These are phyloP conservation scores for Procavia capensis DNA, from an alignment of 2,113 vertebrate species.

Conservation along the genomic window DNA sequence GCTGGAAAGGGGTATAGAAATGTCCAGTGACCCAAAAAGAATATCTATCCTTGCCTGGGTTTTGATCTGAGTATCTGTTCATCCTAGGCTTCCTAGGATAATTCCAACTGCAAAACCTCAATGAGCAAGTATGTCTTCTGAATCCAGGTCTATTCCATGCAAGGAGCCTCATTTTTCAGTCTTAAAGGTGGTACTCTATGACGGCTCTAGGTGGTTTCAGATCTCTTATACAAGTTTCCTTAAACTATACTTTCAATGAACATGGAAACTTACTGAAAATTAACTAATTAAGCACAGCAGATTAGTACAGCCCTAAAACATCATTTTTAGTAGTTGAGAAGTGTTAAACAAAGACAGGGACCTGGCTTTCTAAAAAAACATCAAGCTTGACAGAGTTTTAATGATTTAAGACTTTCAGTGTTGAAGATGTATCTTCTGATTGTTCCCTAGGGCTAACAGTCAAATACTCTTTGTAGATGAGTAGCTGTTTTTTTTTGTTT, in stretches of 20 bases:
- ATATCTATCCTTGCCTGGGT: not conserved
- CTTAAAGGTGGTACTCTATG: not conserved
- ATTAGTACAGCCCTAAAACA: not conserved
- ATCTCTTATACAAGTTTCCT: not conserved
- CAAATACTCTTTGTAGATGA: conserved; percentile 53
- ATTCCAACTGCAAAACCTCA: not conserved
- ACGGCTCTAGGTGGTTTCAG: not conserved
- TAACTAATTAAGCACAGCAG: not conserved
- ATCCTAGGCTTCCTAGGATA: not conserved
- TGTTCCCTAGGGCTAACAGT: not conserved
- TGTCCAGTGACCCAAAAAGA: not conserved
- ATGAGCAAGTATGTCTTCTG: not conserved
- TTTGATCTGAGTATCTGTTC: not conserved
- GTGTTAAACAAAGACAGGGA: conserved; percentile 31
- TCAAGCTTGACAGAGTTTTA: not conserved
- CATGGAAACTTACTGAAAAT: not conserved
- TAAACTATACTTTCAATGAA: not conserved
- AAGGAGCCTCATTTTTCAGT: not conserved
- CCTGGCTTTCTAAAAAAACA: conserved; percentile 37
- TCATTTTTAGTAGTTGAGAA: not conserved
- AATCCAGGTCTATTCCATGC: not conserved
- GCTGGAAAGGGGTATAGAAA: not conserved
- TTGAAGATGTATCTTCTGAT: not conserved
- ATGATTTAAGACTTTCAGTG: conserved; percentile 39
- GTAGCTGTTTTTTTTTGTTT: not conserved